Base-by-base conservation (phyloP, 1,140 invertebrate species). In the Thrips palmi region DNA sequence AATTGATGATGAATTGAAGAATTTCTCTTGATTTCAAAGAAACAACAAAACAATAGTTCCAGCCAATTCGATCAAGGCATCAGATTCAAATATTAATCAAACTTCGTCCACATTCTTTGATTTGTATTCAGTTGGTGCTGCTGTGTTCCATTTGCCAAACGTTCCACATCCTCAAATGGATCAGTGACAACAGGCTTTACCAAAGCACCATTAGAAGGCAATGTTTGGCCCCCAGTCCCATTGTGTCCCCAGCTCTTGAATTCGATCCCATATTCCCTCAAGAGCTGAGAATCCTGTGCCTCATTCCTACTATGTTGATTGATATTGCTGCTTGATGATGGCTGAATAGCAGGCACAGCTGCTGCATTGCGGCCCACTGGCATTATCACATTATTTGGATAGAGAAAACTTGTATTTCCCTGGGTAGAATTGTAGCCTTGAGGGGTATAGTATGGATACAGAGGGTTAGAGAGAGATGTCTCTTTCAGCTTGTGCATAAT, bases 361-460 rank as follows among this genome's bases (percentile, higher is more conserved):
- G n/a, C n/a, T n/a, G n/a, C n/a, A n/a, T n/a, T n/a, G n/a, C n/a
- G n/a, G n/a, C n/a, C n/a, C n/a, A n/a, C n/a, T n/a, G n/a, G n/a
- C n/a, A n/a, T n/a, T n/a, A n/a, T n/a, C n/a, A n/a, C n/a, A n/a
- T n/a, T n/a, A n/a, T n/a, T n/a, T n/a, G n/a, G n/a, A n/a, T n/a
- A n/a, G 10, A 50, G 42, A 1, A 50, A 28, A 20, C 47, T 47
- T 19, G 44, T 40, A 32, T 49, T 44, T 37, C 41, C 38, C 12
- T 7, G 28, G 28, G 28, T 33, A 10, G 35, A 24, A 32, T 51
- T 44, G 17, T 49, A 49, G 25, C 58, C 53, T 38, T 59, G 48
- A 8, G 65, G 64, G 20, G 59, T 53, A 45, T 66, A 69, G 42
- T 69, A 70, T 0, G 67, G 64, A 46, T 71, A 71, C 2, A 71